These are phyloP conservation scores for Falco novaeseelandiae DNA, from an alignment of 2,797 vertebrate genomes.

Conservation along the genomic window DNA sequence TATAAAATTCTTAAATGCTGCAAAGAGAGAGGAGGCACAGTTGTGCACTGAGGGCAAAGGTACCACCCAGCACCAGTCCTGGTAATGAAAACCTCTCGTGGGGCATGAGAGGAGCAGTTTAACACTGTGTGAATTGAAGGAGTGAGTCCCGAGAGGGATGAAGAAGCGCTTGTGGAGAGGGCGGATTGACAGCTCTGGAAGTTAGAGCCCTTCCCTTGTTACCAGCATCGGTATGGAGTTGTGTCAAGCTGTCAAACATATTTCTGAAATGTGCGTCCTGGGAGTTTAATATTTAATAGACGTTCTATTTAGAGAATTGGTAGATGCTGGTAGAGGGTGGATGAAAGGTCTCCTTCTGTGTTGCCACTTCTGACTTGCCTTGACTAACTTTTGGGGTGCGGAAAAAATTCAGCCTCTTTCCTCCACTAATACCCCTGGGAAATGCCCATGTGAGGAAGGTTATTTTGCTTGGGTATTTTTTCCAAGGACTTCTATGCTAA, in stretches of 20 bases:
- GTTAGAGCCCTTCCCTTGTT: not conserved
- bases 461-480: not conserved
- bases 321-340: not conserved
- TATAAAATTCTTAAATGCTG: not conserved
- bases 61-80: not conserved
- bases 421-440: not conserved
- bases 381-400: not conserved
- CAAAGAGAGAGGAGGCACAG: not conserved
- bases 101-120: not conserved
- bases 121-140: not conserved
- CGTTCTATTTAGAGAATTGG: not conserved
- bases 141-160: not conserved
- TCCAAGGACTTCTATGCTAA: not conserved
- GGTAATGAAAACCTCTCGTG: rapidly evolving
- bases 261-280: not conserved
- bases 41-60: not conserved
- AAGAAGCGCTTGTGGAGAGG: not conserved
- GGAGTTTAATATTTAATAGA: not conserved
- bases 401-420: not conserved
- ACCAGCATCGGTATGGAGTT: not conserved
- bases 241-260: not conserved
- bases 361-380: not conserved
- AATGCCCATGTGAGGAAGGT: not conserved
- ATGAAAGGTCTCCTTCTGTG: not conserved
- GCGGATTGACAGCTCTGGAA: not conserved